These are phyloP conservation scores for Todiramphus saurophagus DNA, from an alignment of 2,113 vertebrate species.

Conservation along the genomic window DNA sequence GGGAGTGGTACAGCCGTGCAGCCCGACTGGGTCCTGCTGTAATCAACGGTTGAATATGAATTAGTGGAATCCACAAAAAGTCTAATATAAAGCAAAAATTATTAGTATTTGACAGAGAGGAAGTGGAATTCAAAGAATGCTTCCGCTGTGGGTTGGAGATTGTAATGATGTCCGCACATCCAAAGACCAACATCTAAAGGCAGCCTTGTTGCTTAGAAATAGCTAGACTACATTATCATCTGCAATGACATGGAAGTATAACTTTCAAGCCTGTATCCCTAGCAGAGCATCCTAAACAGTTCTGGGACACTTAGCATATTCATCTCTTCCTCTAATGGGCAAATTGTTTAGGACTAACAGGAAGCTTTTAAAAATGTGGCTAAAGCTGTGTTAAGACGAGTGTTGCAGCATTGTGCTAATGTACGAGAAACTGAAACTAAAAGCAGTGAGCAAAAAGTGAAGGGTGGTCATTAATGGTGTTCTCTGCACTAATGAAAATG, in stretches of 20 bases:
- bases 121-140: not conserved
- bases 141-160: not conserved
- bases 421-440: not conserved
- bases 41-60: not conserved
- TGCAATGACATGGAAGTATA: not conserved
- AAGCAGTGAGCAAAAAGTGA: not conserved
- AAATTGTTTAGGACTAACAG: not conserved
- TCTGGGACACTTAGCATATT: not conserved
- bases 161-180: not conserved
- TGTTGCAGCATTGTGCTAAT: not conserved
- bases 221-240: not conserved
- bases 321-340: not conserved
- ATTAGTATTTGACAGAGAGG: not conserved
- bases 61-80: not conserved
- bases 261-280: not conserved
- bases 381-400: not conserved
- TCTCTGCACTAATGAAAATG: not conserved
- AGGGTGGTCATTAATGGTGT: not conserved
- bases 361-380: not conserved
- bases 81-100: not conserved
- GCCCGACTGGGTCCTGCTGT: not conserved
- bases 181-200: not conserved
- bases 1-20: fast-evolving
- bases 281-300: not conserved
- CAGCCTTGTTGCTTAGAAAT: not conserved